Evolutionary conservation across 2,797 vertebrate species (phyloP), one percentile per base, ranked within the genome.

Genomic region (Odontamblyopus rebecca): DNA sequence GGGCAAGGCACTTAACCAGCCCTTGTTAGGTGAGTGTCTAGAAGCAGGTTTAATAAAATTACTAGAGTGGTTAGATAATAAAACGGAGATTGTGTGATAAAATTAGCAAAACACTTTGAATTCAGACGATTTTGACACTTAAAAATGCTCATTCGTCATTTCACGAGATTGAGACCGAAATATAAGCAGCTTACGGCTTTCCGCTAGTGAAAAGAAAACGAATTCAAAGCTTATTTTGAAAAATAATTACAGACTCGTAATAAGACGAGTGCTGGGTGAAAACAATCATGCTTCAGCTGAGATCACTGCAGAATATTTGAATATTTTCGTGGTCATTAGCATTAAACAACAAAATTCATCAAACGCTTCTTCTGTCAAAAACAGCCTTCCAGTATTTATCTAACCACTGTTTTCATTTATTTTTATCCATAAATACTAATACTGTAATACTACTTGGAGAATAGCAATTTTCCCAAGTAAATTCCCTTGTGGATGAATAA

Each of bases 151-250:
- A 13, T 59, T 59, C 3, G 13, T 29, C 2, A 15, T 13, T 26
- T 59, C 8, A 15, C 4, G 2, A 27, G 26, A 27, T 26, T 26
- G 56, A 59, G 56, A 29, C 26, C 56, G 5, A 59, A 59, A 27
- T 59, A 59, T 59, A 59, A 59, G 56, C 26, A 5, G 26, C 11
- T 59, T 59, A 59, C 26, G 1, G 6, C 16, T 32, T 32, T 15
- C 29, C 16, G 6, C 16, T 7, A 19, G 59, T 23, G 11, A 61
- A 30, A 61, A 59, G 16, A 32, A 29, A 29, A 32, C 35, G 16
- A 61, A 61, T 35, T 61, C 60, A 61, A 61, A 61, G 57, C 60
- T 61, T 32, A 19, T 61, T 32, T 61, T 2, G 30, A 32, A 61
- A 61, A 18, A 32, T 61, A 61, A 61, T 35, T 30, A 32, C 53